phyloP scores from a whole-genome alignment of 2,113 vertebrate genomes.

The Pogona vitticeps region DNA sequence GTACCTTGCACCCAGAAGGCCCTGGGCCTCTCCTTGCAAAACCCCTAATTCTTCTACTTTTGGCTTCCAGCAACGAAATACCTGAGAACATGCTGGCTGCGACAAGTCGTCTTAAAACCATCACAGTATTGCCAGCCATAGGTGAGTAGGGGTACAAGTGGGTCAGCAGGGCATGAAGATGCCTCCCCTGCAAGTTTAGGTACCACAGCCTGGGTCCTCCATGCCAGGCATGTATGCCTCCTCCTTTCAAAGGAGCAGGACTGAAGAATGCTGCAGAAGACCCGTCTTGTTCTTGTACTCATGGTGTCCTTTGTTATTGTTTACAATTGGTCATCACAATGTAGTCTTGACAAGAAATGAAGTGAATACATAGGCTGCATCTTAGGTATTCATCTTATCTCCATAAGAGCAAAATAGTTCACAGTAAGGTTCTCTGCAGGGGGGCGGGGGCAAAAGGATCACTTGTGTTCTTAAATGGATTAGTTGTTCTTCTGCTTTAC shows the following conservation, averaged over 20 bases:
- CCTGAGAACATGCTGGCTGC: constrained; percentile 81
- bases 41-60: background rate
- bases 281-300: background rate
- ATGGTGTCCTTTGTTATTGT: background rate
- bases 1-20: background rate
- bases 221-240: background rate
- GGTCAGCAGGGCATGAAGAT: background rate
- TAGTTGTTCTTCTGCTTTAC: background rate
- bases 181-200: background rate
- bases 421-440: no score
- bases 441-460: no score
- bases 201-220: background rate
- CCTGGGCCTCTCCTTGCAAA: background rate
- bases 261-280: background rate
- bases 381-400: no score
- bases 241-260: background rate
- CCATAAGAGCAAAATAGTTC: no score
- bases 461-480: background rate
- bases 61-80: constrained; percentile 75
- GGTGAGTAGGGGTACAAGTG: constrained; percentile 72
- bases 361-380: background rate
- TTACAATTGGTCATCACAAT: background rate
- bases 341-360: background rate
- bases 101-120: constrained; percentile 74
- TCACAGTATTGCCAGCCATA: constrained; percentile 84